Base-by-base conservation (phyloP, 2,888 invertebrate genomes). In the Fragum sueziense region DNA sequence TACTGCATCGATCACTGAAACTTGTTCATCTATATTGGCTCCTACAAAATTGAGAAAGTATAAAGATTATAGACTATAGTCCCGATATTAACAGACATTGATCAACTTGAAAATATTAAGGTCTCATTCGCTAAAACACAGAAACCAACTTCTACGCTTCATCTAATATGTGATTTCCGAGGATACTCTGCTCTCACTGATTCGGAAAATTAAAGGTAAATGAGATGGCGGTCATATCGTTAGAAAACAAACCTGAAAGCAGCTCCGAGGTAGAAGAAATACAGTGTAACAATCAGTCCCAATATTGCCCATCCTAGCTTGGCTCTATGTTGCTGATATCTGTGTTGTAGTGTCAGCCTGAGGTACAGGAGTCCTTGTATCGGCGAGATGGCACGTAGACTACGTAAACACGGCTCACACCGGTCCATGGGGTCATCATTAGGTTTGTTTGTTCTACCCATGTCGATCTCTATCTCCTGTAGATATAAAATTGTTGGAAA, bases 401-500 rank as follows among this genome's bases (percentile, higher is more conserved):
- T 14, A 7, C 61, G 31, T 22, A 71, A 34, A 20, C 79, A 54
- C 6, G 79, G 74, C n/a, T 78, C 76, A 57, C 65, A 59, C 9
- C 70, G 68, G 27, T 27, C 59, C 61, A 84, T 61, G 11, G 81
- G 80, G 52, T 84, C 84, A 34, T 74, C 68, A 6, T 29, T 37
- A 9, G 34, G 47, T n/a, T 76, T 79, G 17, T 31, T 52, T 2
- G 72, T 22, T 7, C 31, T 29, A 3, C 47, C 72, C 82, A 79
- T 79, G 57, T 82, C 74, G 1, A 84, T 75, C 41, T 81, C 69
- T 20, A 82, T 82, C 41, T 82, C 70, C 82, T 81, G 59, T 4
- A 37, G 67, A n/a, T n/a, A n/a, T n/a, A n/a, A n/a, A n/a, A n/a
- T n/a, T n/a, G n/a, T n/a, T n/a, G n/a, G n/a, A n/a, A n/a, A n/a